phyloP scores from a whole-genome alignment of 1,140 invertebrate genomes.

The Zaprionus ghesquierei region DNA sequence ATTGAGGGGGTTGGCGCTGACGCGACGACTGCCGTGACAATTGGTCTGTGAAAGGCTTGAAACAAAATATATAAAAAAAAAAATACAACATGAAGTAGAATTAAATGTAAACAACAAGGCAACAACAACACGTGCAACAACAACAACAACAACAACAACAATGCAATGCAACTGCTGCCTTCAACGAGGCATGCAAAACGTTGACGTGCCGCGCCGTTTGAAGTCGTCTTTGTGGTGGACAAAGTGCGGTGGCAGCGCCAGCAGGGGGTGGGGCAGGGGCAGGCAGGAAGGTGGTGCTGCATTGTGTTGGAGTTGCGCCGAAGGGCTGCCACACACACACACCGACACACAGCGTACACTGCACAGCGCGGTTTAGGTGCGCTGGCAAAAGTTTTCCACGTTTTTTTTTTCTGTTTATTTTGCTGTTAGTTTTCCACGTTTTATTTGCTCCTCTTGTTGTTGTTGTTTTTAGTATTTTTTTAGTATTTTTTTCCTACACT shows the following conservation, averaged over 20 bases:
- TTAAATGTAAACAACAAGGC: conserved; percentile 52
- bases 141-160: conserved; percentile 30
- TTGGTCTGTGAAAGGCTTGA: conserved; percentile 80
- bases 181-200: conserved; percentile 80
- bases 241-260: conserved; percentile 24
- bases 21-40: conserved; percentile 71
- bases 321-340: not conserved
- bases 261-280: not conserved
- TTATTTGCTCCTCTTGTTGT: not conserved
- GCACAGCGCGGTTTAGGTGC: not conserved
- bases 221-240: conserved; percentile 71
- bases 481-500: not conserved
- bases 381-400: conserved; percentile 58
- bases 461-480: not conserved
- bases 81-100: conserved; percentile 45
- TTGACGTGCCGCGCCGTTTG: conserved; percentile 72
- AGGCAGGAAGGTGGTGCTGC: not conserved
- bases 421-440: conserved; percentile 22
- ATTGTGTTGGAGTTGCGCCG: conserved; percentile 4
- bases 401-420: conserved; percentile 55
- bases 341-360: not conserved
- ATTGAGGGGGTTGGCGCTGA: not conserved
- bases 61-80: conserved; percentile 56
- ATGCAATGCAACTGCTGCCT: conserved; percentile 59
- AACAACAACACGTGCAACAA: not conserved